phyloP scores from a whole-genome alignment of 2,888 invertebrate genomes.

The Tigriopus californicus region DNA sequence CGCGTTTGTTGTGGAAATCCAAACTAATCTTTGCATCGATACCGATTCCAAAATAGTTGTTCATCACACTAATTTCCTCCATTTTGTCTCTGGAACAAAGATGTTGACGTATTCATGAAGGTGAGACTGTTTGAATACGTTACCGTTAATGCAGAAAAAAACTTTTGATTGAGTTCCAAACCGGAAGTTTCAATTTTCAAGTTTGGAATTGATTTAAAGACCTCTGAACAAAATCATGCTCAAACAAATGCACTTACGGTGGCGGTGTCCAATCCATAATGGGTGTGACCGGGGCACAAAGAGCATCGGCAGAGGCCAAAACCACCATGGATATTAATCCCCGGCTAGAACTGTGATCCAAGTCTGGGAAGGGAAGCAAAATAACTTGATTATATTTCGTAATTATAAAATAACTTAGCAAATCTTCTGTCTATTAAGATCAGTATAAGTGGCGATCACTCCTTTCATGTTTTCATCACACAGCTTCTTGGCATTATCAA shows the following conservation, averaged over 20 bases:
- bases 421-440: no score
- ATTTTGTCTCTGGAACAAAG: conserved; percentile 47
- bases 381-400: no score
- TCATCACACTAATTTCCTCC: conserved; percentile 90
- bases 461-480: no score
- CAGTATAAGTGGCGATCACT: no score
- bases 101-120: no score
- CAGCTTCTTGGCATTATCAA: no score
- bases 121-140: no score
- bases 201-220: neutral
- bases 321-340: conserved; percentile 88
- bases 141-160: no score
- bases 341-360: conserved; percentile 32
- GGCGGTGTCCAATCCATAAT: conserved; percentile 48
- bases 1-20: conserved; percentile 89
- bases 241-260: conserved; percentile 4
- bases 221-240: neutral
- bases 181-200: no score
- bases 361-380: conserved; percentile 16
- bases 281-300: conserved; percentile 89
- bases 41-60: conserved; percentile 95
- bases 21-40: conserved; percentile 92
- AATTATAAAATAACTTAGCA: no score
- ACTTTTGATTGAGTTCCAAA: no score
- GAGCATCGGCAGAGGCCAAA: conserved; percentile 81